Evolutionary conservation across 1,140 invertebrate species (phyloP).

Genomic region (Drepana arcuata): DNA sequence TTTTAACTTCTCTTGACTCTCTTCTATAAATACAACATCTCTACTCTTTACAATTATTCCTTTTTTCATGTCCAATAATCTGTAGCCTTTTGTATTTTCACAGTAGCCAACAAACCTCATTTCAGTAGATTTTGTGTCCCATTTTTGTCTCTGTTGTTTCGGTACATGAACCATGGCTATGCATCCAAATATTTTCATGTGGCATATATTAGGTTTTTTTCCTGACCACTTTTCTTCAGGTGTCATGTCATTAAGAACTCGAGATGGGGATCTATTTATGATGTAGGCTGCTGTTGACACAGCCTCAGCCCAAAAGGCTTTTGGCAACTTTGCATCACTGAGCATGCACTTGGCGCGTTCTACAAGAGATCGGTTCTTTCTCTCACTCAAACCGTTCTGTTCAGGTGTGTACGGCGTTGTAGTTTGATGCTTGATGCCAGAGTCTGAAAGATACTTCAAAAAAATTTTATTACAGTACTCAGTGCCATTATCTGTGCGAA

Average conservation of each 20-base stretch:
- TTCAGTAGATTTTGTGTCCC: slow-evolving; percentile 27
- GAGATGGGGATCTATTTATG: background rate
- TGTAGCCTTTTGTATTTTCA: slow-evolving; percentile 26
- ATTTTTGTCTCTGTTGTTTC: slow-evolving; percentile 31
- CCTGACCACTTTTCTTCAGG: slow-evolving; percentile 21
- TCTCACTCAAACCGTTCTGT: background rate
- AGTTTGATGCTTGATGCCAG: background rate
- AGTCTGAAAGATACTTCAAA: background rate
- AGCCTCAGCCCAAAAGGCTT: background rate
- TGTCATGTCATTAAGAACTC: background rate
- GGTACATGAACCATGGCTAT: slow-evolving; percentile 39
- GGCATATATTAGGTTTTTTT: slow-evolving; percentile 21
- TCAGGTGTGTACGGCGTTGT: background rate
- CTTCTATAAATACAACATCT: slow-evolving; percentile 15
- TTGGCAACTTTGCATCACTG: background rate
- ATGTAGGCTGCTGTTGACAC: background rate
- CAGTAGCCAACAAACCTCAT: slow-evolving; percentile 32
- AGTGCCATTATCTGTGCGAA: background rate
- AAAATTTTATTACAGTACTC: background rate
- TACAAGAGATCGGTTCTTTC: background rate
- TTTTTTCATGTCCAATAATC: slow-evolving; percentile 11
- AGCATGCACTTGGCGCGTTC: background rate
- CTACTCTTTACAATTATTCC: slow-evolving; percentile 11
- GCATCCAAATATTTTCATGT: slow-evolving; percentile 56
- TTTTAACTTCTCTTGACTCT: background rate